phyloP scores from a whole-genome alignment of 2,888 invertebrate genomes.

The Machimus rusticus region DNA sequence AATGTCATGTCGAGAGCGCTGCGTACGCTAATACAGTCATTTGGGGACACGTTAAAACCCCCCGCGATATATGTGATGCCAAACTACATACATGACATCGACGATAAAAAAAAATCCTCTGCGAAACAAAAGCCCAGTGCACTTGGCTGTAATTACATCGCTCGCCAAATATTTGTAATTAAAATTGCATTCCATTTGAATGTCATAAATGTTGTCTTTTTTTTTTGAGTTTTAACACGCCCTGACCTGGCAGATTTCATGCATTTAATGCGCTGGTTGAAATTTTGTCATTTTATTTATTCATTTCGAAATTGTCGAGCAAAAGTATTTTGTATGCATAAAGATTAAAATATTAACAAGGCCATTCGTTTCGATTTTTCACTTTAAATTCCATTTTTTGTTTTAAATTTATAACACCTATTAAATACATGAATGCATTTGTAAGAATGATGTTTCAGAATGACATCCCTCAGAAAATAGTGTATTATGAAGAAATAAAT shows the following conservation, averaged over 20 bases:
- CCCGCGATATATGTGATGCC: neutral
- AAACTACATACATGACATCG: neutral
- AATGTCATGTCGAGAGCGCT: neutral
- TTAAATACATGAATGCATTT: neutral
- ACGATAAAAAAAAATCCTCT: neutral
- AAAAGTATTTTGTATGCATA: neutral
- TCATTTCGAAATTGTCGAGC: neutral
- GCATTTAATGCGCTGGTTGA: neutral
- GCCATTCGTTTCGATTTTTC: neutral
- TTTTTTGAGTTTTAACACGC: neutral
- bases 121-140: neutral
- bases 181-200: constrained; percentile 1
- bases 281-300: neutral
- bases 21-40: neutral
- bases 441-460: neutral
- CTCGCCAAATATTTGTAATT: neutral
- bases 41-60: neutral
- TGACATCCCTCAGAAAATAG: no score
- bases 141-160: neutral
- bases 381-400: neutral
- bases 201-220: neutral
- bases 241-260: neutral
- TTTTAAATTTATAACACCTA: no score
- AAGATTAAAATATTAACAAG: neutral
- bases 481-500: no score